Percentiles rank a stretch among this genome's conserved stretches.
Evolutionary conservation across 2,888 invertebrate genomes (phyloP).

Genomic region (Ectobius pallidus): DNA sequence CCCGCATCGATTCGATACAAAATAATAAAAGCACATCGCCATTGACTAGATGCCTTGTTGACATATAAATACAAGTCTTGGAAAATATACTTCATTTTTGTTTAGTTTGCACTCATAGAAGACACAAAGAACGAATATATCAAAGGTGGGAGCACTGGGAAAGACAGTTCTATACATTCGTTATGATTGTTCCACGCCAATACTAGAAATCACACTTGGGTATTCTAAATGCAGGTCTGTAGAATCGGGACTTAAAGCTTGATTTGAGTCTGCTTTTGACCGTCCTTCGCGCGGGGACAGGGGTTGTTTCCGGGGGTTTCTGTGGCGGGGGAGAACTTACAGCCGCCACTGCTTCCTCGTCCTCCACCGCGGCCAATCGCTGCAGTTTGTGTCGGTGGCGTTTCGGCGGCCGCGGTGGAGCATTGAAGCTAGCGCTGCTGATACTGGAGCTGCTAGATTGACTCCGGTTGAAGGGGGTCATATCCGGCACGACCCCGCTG

Average conservation of each 20-base stretch:
- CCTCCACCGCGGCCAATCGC: conserved; percentile 48
- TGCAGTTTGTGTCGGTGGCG: conserved; percentile 46
- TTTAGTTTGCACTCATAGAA: too few relatives aligned
- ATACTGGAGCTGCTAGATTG: conserved; percentile 28
- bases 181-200: too few relatives aligned
- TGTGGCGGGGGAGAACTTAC: not conserved
- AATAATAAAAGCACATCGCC: too few relatives aligned
- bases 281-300: conserved; percentile 4
- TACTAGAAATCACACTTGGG: conserved; percentile 41
- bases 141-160: too few relatives aligned
- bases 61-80: too few relatives aligned
- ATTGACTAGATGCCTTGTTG: too few relatives aligned
- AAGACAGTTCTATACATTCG: too few relatives aligned
- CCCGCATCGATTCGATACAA: too few relatives aligned
- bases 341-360: conserved; percentile 42
- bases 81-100: too few relatives aligned
- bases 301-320: not conserved
- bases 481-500: conserved; percentile 47
- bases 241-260: conserved; percentile 37
- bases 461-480: conserved; percentile 33
- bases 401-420: conserved; percentile 33
- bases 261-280: conserved; percentile 31
- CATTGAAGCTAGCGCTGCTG: conserved; percentile 9
- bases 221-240: conserved; percentile 42
- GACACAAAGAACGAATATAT: too few relatives aligned